Conservation (phyloP, 2,888 invertebrate species). For the Eristalis tenax region DNA sequence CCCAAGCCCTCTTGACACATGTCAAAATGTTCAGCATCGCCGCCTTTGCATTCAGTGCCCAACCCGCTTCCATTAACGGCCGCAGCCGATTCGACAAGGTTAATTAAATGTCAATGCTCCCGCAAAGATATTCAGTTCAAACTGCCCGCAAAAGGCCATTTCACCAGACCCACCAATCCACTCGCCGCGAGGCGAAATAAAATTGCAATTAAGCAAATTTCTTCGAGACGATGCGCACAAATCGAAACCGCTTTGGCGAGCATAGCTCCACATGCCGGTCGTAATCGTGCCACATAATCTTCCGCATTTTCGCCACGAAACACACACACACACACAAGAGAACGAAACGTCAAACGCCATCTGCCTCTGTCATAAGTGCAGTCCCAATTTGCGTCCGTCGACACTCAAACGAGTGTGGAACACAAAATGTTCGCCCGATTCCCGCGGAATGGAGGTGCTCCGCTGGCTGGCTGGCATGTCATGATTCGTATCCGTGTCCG, state of each 20-base stretch:
- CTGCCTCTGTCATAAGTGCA: slow-evolving; percentile 41
- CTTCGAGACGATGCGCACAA: slow-evolving; percentile 6
- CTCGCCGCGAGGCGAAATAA: not conserved
- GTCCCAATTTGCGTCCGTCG: slow-evolving; percentile 22
- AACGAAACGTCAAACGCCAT: not conserved
- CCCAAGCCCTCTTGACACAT: not conserved
- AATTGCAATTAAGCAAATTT: slow-evolving; percentile 29
- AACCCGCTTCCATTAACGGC: not conserved
- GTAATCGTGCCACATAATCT: slow-evolving; percentile 35
- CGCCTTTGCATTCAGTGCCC: not conserved
- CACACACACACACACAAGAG: not conserved
- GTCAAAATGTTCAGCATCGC: not conserved
- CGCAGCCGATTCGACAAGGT: slow-evolving; percentile 33
- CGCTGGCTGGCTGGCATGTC: not conserved
- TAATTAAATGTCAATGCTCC: slow-evolving; percentile 56
- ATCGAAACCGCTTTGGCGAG: slow-evolving; percentile 32
- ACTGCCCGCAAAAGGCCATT: not conserved
- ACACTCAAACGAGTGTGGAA: slow-evolving; percentile 23
- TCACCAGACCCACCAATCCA: too few species aligned
- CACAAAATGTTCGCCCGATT: not conserved
- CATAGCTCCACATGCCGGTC: slow-evolving; percentile 33
- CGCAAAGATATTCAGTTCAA: not conserved
- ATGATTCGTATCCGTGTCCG: slow-evolving; percentile 35
- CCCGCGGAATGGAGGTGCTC: not conserved
- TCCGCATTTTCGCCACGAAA: slow-evolving; percentile 50